Percentiles rank a stretch among this genome's conserved stretches.
phyloP scores from a whole-genome alignment of 2,888 invertebrate genomes.

The Dynastes hyllus region DNA sequence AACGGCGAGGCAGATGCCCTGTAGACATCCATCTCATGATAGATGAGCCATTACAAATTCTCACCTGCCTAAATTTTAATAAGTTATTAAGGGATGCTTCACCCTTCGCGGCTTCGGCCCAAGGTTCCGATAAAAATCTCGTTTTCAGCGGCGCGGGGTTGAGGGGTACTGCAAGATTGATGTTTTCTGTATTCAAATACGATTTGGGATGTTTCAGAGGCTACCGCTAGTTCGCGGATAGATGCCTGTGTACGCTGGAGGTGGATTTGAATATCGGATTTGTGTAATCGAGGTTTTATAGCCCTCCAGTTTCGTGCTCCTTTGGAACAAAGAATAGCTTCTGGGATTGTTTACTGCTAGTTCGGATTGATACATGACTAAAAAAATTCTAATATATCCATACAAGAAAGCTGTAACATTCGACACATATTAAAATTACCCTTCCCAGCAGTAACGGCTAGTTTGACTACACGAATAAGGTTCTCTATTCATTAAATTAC shows the following conservation, averaged over 20 bases:
- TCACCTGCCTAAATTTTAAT: conserved; percentile 55
- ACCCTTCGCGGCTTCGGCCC: conserved; percentile 43
- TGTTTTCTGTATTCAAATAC: conserved; percentile 52
- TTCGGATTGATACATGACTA: no score
- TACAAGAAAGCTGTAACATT: no score
- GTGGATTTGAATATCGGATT: conserved; percentile 24
- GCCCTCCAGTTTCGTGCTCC: not conserved
- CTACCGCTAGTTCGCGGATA: not conserved
- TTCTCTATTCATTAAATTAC: no score
- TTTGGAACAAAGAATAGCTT: not conserved
- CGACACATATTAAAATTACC: no score
- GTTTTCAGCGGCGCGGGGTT: conserved; percentile 1
- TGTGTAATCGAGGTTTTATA: conserved; percentile 18
- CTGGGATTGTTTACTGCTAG: not conserved
- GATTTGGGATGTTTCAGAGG: not conserved
- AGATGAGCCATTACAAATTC: conserved; percentile 54
- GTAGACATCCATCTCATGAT: conserved; percentile 51
- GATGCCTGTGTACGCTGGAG: not conserved
- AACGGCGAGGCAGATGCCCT: not conserved
- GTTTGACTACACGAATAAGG: no score
- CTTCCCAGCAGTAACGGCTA: no score
- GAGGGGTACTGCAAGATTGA: conserved; percentile 50
- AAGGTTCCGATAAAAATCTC: conserved; percentile 51
- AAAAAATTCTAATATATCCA: no score
- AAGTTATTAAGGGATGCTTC: conserved; percentile 50